Evolutionary conservation across 2,797 vertebrate species (phyloP).

Genomic region (Falco naumanni): DNA sequence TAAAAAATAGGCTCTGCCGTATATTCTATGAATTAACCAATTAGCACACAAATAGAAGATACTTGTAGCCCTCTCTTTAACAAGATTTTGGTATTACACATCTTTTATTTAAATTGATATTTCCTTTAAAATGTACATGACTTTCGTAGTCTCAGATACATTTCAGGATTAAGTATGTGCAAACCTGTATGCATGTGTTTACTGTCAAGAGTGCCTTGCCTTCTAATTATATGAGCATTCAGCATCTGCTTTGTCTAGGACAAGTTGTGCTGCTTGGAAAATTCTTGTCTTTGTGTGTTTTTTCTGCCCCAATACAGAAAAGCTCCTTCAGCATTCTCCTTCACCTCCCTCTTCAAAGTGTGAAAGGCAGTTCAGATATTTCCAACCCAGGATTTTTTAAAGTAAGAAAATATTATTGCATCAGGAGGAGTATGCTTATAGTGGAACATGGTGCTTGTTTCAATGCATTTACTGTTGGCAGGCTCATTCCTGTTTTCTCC

Average conservation of each 20-base stretch:
- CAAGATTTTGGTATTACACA: not conserved
- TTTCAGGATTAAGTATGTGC: not conserved
- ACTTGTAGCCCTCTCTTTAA: not conserved
- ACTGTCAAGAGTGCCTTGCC: not conserved
- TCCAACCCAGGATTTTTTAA: not conserved
- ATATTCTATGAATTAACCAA: not conserved
- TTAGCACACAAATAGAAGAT: not conserved
- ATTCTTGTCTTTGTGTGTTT: not conserved
- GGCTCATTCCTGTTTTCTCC: not conserved
- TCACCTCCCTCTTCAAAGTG: not conserved
- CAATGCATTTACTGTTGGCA: not conserved
- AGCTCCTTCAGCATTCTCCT: not conserved
- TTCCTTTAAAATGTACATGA: not conserved
- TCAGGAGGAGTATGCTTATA: slow-evolving; percentile 31
- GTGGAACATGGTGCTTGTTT: not conserved
- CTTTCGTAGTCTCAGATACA: not conserved
- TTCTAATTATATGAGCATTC: not conserved
- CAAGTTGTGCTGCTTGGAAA: not conserved
- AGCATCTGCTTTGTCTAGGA: not conserved
- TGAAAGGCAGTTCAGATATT: slow-evolving; percentile 1
- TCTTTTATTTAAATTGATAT: not conserved
- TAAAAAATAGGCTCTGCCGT: not conserved
- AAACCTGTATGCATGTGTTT: not conserved
- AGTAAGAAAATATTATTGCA: slow-evolving; percentile 50
- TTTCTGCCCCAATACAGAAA: not conserved